These are phyloP conservation scores for Catostylus mosaicus DNA, from an alignment of 30 jellyfish, hydroid and myxozoan genomes.

Conservation along the genomic window DNA sequence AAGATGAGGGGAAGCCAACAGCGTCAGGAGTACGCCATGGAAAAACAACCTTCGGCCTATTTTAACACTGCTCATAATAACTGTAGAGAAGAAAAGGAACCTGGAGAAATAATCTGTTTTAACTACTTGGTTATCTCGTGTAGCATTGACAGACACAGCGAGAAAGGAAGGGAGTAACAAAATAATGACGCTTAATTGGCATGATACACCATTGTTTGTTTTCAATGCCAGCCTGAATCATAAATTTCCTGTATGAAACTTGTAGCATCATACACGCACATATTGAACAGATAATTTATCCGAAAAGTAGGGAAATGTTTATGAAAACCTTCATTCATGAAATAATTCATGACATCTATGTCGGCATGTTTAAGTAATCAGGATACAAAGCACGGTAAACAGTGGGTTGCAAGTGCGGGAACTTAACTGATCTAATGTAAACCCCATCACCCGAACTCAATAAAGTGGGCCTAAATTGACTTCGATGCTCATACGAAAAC, in stretches of 20 bases:
- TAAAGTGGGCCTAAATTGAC: neutral
- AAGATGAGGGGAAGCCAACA: too few relatives aligned
- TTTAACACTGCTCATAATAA: too few relatives aligned
- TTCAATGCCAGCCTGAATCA: slow-evolving; percentile 29
- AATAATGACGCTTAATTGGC: neutral
- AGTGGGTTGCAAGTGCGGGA: neutral
- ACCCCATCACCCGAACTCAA: neutral
- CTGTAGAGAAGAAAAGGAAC: too few relatives aligned
- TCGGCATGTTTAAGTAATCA: neutral
- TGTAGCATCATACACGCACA: neutral
- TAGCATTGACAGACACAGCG: neutral
- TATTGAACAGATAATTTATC: neutral
- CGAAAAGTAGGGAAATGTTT: neutral
- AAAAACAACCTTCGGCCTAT: too few relatives aligned
- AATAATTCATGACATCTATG: neutral
- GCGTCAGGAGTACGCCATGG: too few relatives aligned
- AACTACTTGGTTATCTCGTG: neutral
- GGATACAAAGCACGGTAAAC: neutral
- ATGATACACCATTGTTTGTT: slow-evolving; percentile 32
- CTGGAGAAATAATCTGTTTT: too few relatives aligned
- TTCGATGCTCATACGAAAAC: neutral
- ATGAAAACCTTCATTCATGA: neutral
- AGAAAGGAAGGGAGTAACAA: slow-evolving; percentile 40
- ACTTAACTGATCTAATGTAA: neutral
- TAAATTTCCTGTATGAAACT: slow-evolving; percentile 4